phyloP scores from a whole-genome alignment of 1,140 invertebrate genomes.

The Campodea augens region DNA sequence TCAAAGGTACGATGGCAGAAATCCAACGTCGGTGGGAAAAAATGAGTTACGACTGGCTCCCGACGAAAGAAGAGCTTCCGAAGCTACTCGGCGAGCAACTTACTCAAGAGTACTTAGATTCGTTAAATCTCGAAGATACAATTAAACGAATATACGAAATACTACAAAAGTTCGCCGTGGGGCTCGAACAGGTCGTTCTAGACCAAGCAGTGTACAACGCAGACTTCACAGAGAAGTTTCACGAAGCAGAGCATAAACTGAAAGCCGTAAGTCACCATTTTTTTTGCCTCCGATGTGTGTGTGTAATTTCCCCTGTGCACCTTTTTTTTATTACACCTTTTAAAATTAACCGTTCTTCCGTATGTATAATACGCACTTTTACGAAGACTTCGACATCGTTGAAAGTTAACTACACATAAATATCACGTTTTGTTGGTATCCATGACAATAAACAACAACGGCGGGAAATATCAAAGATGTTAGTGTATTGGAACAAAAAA shows the following conservation, averaged over 20 bases:
- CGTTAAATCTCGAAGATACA: conserved; percentile 30
- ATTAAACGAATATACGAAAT: conserved; percentile 34
- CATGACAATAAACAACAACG: no score
- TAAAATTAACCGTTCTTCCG: no score
- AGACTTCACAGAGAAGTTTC: conserved; percentile 32
- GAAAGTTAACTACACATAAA: no score
- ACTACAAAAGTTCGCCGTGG: conserved; percentile 42
- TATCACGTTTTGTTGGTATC: no score
- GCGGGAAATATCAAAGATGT: no score
- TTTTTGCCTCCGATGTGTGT: no score
- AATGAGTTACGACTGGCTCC: conserved; percentile 32
- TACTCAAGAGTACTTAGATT: conserved; percentile 22
- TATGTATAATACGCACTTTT: no score
- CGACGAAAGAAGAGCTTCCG: conserved; percentile 24
- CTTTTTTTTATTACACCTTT: no score
- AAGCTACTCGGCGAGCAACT: conserved; percentile 28
- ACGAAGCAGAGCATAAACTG: conserved; percentile 32
- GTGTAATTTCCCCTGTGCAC: no score
- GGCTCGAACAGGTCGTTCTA: conserved; percentile 40
- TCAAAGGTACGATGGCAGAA: conserved; percentile 26
- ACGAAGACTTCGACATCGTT: no score
- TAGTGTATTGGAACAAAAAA: no score
- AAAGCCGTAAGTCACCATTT: conserved; percentile 26
- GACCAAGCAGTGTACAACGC: conserved; percentile 33
- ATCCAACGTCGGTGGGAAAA: conserved; percentile 27